Base-by-base conservation (phyloP, 2,888 invertebrate species). In the Vesta saturnalis region DNA sequence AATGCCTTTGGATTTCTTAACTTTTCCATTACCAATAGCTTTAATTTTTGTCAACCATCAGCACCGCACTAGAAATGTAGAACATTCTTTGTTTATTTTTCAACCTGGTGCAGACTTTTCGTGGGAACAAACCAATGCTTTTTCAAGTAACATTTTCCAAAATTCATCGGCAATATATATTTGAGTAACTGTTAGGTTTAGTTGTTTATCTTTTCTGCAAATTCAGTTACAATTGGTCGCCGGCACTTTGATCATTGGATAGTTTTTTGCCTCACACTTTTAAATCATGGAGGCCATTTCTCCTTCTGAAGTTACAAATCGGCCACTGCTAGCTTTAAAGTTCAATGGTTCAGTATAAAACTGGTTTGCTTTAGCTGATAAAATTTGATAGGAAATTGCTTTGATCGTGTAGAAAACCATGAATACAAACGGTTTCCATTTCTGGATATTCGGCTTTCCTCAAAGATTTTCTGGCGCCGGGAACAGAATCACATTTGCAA, bases 61-160 rank as follows among this genome's bases (percentile, higher is more conserved):
- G 46, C n/a, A n/a, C n/a, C n/a, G 46, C 14, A 46, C 14, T 46
- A 46, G 14, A 46, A 46, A 46, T 46, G 46, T 46, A 46, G n/a
- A 5, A 14, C 46, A 14, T 46, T 46, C 14, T 46, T 46, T 46
- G 46, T 4, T 46, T 46, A 46, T 46, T 46, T n/a, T 6, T 6
- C 46, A n/a, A 46, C 12, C 14, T 46, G 46, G 46, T n/a, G 46
- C 12, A n/a, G 46, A 8, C 46, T 46, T 46, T n/a, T 46, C 46
- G 6, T 46, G 14, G n/a, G 14, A n/a, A 46, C 10, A 14, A 46
- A 30, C 10, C 30, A 30, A 10, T 10, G 14, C 10, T 30, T 30
- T 30, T 30, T 30, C 14, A 46, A n/a, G 46, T n/a, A 46, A 14
- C 8, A 46, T 46, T 46, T 46, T 46, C 14, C 46, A 46, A 46